These are phyloP conservation scores for Hymenochirus boettgeri DNA, from an alignment of 2,113 vertebrate species.

Conservation along the genomic window DNA sequence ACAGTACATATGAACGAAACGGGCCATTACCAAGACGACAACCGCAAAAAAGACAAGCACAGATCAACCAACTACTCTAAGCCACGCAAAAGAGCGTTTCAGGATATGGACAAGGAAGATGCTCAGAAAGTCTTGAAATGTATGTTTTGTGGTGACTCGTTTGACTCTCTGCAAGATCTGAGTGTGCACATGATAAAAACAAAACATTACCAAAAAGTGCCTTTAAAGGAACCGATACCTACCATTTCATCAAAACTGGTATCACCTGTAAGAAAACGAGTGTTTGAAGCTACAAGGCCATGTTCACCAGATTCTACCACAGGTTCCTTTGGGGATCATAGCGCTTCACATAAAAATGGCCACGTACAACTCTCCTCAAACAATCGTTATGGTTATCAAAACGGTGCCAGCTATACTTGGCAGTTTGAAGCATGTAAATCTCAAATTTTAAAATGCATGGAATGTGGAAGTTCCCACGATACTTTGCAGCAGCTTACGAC, in stretches of 20 bases:
- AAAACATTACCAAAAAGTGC: slow-evolving; percentile 99
- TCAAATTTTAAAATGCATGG: slow-evolving; percentile 97
- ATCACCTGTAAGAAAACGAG: slow-evolving; percentile 87
- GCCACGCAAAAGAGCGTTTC: slow-evolving; percentile 85
- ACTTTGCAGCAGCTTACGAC: slow-evolving; percentile 95
- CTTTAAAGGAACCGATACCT: slow-evolving; percentile 98
- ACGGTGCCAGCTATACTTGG: slow-evolving; percentile 96
- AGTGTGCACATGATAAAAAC: slow-evolving; percentile 99
- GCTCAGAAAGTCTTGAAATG: slow-evolving; percentile 96
- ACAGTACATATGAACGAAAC: slow-evolving; percentile 97
- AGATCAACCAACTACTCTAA: slow-evolving; percentile 85
- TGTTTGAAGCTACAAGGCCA: slow-evolving; percentile 84
- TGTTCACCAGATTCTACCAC: slow-evolving; percentile 95
- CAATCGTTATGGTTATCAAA: slow-evolving; percentile 94
- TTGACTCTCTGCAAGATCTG: slow-evolving; percentile 94
- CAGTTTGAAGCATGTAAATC: slow-evolving; percentile 98
- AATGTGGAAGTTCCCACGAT: slow-evolving; percentile 94
- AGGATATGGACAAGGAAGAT: slow-evolving; percentile 95
- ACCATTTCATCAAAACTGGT: slow-evolving; percentile 88
- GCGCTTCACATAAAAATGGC: slow-evolving; percentile 71
- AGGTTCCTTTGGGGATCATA: slow-evolving; percentile 71
- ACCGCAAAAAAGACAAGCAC: slow-evolving; percentile 84
- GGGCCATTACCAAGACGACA: slow-evolving; percentile 96
- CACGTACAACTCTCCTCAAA: slow-evolving; percentile 71
- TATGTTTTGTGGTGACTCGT: slow-evolving; percentile 97